These are phyloP conservation scores for Crossaster papposus DNA, from an alignment of 53 echinoderm and acorn worm genomes.

Conservation along the genomic window DNA sequence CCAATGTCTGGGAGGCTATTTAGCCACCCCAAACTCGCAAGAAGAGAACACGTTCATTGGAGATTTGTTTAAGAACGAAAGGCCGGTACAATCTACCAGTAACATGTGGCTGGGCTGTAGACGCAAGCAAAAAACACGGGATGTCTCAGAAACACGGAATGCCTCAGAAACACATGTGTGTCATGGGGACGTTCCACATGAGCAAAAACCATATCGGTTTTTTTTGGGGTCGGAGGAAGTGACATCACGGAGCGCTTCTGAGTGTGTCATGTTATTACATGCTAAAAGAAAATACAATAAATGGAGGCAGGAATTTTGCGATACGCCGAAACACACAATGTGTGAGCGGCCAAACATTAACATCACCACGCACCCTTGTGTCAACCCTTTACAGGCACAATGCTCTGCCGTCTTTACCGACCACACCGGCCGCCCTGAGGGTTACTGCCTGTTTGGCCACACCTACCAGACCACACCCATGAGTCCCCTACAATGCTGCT, in stretches of 20 bases:
- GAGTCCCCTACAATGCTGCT: background rate
- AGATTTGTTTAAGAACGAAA: background rate
- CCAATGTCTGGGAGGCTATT: background rate
- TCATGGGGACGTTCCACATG: background rate
- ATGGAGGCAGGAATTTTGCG: background rate
- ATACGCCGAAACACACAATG: background rate
- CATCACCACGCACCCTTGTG: background rate
- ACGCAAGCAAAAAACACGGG: background rate
- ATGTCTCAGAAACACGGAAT: background rate
- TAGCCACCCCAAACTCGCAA: slow-evolving; percentile 7
- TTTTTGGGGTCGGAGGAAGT: background rate
- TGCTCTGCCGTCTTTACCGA: background rate
- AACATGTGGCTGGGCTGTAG: slow-evolving; percentile 13
- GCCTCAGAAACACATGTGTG: background rate
- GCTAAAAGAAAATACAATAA: background rate
- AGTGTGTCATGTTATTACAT: too few species aligned
- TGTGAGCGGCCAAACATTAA: background rate
- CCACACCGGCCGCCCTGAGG: background rate
- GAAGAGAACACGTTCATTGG: slow-evolving; percentile 6
- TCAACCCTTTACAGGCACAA: background rate
- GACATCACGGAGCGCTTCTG: too few species aligned
- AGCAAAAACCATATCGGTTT: background rate
- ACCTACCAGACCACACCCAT: slow-evolving; percentile 7
- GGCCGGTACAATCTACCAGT: too few species aligned
- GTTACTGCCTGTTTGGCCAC: slow-evolving; percentile 12